phyloP scores from a whole-genome alignment of 1,140 invertebrate genomes.

The Diachasma alloeum region DNA sequence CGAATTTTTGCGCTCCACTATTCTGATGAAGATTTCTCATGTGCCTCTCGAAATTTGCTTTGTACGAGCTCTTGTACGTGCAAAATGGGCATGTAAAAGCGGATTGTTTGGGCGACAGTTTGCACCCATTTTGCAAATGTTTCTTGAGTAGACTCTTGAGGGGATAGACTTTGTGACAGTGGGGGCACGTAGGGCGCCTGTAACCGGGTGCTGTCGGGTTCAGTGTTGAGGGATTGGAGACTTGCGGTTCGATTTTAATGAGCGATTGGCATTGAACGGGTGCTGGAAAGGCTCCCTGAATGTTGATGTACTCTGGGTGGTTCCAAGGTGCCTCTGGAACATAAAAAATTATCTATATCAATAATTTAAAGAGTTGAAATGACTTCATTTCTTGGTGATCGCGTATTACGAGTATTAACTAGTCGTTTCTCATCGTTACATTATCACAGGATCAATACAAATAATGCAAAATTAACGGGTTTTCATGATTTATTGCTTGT shows the following conservation, averaged over 20 bases:
- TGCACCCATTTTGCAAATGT: conserved; percentile 65
- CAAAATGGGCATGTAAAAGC: conserved; percentile 62
- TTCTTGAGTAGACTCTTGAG: conserved; percentile 56
- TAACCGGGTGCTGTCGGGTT: background rate
- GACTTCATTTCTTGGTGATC: background rate
- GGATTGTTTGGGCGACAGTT: conserved; percentile 62
- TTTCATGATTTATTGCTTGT: background rate
- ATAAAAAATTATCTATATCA: background rate
- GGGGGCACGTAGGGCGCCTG: background rate
- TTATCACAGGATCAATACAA: background rate
- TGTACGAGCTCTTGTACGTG: conserved; percentile 58
- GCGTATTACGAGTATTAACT: background rate
- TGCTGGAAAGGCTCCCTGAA: background rate
- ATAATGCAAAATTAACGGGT: background rate
- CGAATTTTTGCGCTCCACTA: conserved; percentile 46
- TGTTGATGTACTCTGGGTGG: background rate
- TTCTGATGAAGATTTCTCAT: conserved; percentile 46
- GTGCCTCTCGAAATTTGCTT: conserved; percentile 56
- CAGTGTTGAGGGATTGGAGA: background rate
- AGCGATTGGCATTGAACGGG: background rate
- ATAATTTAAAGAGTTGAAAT: background rate
- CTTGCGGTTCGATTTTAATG: background rate
- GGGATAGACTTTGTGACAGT: background rate
- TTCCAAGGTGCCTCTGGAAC: background rate
- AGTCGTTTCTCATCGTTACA: background rate